phyloP scores from a whole-genome alignment of 2,113 vertebrate species.

The Ellobius talpinus region DNA sequence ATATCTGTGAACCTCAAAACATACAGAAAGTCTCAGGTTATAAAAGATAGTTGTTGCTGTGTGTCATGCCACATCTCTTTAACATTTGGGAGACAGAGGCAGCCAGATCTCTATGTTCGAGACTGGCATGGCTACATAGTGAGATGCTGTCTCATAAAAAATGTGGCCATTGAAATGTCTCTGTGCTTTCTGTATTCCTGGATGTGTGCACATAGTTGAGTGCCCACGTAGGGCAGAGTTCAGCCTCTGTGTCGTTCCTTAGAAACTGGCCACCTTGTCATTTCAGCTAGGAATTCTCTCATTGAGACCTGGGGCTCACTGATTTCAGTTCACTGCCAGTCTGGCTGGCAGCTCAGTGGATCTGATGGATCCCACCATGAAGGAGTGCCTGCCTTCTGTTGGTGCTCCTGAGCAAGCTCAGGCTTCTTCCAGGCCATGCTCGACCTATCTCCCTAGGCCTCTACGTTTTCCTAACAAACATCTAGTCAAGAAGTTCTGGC shows the following conservation, averaged over 20 bases:
- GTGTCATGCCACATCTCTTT: neutral
- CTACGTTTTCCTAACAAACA: neutral
- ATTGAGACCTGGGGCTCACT: neutral
- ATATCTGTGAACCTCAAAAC: constrained; percentile 30
- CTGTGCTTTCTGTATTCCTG: neutral
- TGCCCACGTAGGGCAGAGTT: neutral
- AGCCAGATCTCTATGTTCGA: neutral
- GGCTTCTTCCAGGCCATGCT: neutral
- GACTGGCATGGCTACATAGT: neutral
- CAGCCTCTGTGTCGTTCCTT: neutral
- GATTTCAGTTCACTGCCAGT: neutral
- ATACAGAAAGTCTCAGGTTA: neutral
- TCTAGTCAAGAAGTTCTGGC: neutral
- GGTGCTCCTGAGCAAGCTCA: neutral
- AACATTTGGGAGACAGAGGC: neutral
- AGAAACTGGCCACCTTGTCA: neutral
- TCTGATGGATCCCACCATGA: neutral
- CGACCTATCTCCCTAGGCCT: neutral
- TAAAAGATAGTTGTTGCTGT: neutral
- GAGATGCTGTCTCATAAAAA: neutral
- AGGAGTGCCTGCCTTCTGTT: neutral
- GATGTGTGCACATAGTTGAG: neutral
- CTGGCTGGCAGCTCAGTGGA: neutral
- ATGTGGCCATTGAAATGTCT: neutral
- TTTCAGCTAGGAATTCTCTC: neutral